Percentiles rank a stretch among this genome's conserved stretches.
These are phyloP conservation scores for Phrynocephalus vlangalii DNA, from an alignment of 2,797 vertebrate genomes.

Conservation along the genomic window DNA sequence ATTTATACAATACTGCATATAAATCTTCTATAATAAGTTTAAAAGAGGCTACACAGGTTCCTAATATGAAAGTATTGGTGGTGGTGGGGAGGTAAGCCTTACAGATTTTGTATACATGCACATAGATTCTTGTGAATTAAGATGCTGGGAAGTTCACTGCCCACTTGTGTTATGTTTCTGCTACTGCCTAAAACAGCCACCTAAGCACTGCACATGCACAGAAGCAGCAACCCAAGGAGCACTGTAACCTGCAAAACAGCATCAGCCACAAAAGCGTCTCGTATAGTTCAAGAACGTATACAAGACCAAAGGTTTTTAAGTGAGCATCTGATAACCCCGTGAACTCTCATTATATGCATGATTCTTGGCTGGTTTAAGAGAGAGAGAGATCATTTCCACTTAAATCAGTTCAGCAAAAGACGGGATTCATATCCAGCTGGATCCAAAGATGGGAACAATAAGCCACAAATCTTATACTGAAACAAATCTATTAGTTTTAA, in stretches of 20 bases:
- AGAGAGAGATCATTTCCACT: neutral
- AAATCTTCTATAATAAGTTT: neutral
- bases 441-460: too few relatives aligned
- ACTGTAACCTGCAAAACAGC: neutral
- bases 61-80: neutral
- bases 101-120: neutral
- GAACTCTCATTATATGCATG: neutral
- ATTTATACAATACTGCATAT: neutral
- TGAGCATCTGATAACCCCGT: neutral
- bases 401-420: neutral
- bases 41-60: neutral
- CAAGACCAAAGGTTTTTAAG: neutral
- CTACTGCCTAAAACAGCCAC: neutral
- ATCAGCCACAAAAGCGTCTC: neutral
- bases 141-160: neutral
- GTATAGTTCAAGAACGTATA: neutral
- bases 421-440: too few relatives aligned
- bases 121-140: neutral
- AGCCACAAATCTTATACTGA: too few relatives aligned
- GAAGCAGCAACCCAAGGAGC: neutral
- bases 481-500: too few relatives aligned
- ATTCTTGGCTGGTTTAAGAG: neutral
- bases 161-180: neutral
- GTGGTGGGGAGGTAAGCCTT: neutral
- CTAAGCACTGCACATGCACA: neutral